Conservation (phyloP, 2,797 vertebrate species). For the Centropyge bicolor region DNA sequence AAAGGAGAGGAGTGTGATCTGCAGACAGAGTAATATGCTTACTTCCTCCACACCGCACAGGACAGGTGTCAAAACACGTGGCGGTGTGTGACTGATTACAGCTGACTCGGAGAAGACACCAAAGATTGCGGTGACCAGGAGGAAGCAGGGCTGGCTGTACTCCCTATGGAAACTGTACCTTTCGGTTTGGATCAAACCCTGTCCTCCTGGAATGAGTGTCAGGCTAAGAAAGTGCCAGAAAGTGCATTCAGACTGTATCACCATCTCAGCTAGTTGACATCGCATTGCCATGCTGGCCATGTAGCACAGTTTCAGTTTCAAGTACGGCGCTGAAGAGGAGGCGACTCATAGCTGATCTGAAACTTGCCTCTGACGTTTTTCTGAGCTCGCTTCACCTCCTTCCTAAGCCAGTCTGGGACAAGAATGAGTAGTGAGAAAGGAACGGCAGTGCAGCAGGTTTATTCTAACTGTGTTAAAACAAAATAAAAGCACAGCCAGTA, state of each 20-base stretch:
- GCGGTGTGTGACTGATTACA: slow-evolving; percentile 81
- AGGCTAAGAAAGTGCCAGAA: slow-evolving; percentile 77
- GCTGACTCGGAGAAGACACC: slow-evolving; percentile 77
- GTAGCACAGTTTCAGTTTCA: slow-evolving; percentile 51
- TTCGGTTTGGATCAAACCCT: slow-evolving; percentile 74
- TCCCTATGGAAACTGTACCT: slow-evolving; percentile 75
- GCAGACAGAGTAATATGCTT: slow-evolving; percentile 67
- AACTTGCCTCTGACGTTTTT: slow-evolving; percentile 42
- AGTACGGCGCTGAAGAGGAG: slow-evolving; percentile 26
- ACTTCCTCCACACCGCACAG: slow-evolving; percentile 70
- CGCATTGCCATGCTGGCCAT: slow-evolving; percentile 50
- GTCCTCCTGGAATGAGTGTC: slow-evolving; percentile 75
- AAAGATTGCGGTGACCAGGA: slow-evolving; percentile 77
- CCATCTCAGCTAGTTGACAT: slow-evolving; percentile 70
- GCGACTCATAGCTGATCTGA: slow-evolving; percentile 56
- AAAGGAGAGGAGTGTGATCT: slow-evolving; percentile 64
- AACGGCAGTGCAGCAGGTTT: neutral
- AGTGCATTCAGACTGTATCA: slow-evolving; percentile 79
- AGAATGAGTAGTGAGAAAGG: neutral
- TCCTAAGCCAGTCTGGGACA: slow-evolving; percentile 19
- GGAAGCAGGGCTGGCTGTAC: slow-evolving; percentile 65
- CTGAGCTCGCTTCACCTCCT: slow-evolving; percentile 30
- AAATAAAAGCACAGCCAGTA: neutral
- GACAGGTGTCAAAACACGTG: slow-evolving; percentile 83
- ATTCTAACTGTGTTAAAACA: neutral